Conservation (phyloP, 2,797 vertebrate species). For the Pseudochirops cupreus region DNA sequence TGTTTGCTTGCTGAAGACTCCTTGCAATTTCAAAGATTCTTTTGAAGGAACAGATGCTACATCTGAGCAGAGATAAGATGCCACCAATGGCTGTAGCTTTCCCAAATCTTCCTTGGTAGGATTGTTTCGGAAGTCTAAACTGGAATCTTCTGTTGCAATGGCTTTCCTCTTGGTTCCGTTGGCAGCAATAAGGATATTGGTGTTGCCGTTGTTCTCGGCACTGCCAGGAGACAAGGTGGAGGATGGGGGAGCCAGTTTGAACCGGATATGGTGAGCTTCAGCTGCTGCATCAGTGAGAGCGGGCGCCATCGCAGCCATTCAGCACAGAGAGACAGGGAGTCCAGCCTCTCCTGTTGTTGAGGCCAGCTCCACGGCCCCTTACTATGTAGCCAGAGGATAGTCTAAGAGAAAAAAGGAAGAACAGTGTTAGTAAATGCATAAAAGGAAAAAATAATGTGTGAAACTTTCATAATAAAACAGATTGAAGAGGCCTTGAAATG, state of each 20-base stretch:
- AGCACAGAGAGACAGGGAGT: slow-evolving; percentile 96
- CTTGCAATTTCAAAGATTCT: slow-evolving; percentile 96
- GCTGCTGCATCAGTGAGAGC: slow-evolving; percentile 99
- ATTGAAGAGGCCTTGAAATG: neutral
- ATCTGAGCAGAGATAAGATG: slow-evolving; percentile 96
- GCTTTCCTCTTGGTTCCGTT: slow-evolving; percentile 95
- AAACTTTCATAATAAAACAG: neutral
- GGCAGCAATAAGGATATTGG: slow-evolving; percentile 95
- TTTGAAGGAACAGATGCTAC: slow-evolving; percentile 95
- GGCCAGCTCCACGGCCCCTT: slow-evolving; percentile 94
- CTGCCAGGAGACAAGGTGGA: slow-evolving; percentile 97
- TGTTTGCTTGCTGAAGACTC: slow-evolving; percentile 96
- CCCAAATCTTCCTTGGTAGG: slow-evolving; percentile 92
- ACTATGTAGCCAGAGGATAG: slow-evolving; percentile 92
- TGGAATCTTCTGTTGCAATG: slow-evolving; percentile 89
- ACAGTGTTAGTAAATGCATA: slow-evolving; percentile 67
- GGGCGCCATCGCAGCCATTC: slow-evolving; percentile 99
- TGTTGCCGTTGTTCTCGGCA: slow-evolving; percentile 97
- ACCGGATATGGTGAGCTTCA: slow-evolving; percentile 99
- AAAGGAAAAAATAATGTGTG: slow-evolving; percentile 15
- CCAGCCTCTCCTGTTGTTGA: slow-evolving; percentile 91
- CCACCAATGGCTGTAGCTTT: slow-evolving; percentile 95
- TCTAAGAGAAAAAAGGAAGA: slow-evolving; percentile 82
- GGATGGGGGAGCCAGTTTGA: slow-evolving; percentile 99
- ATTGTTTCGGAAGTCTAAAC: slow-evolving; percentile 91